These are phyloP conservation scores for Plebejus anna DNA, from an alignment of 2,888 invertebrate genomes.

Conservation along the genomic window DNA sequence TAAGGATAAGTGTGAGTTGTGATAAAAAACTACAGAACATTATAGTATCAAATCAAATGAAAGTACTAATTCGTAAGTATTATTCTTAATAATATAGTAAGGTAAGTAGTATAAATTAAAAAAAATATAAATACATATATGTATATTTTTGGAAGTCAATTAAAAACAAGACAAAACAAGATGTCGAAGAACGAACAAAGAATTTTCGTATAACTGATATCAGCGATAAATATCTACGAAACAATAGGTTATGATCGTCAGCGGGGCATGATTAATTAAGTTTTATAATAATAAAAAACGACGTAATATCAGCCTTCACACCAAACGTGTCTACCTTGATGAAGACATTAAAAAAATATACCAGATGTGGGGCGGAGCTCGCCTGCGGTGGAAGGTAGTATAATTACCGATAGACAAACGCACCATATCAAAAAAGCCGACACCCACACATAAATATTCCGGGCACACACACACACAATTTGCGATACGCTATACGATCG, in stretches of 20 bases:
- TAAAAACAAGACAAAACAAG: slow-evolving; percentile 2
- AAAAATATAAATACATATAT: no score
- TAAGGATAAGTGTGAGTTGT: no score
- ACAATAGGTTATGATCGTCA: slow-evolving; percentile 23
- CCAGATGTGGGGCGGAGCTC: slow-evolving; percentile 44
- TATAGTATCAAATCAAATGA: no score
- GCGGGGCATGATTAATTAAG: slow-evolving; percentile 26
- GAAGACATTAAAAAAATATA: slow-evolving; percentile 49
- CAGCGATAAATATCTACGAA: slow-evolving; percentile 15
- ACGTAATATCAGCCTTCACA: slow-evolving; percentile 24
- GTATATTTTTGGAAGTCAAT: not conserved
- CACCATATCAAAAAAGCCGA: slow-evolving; percentile 72
- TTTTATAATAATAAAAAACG: slow-evolving; percentile 25
- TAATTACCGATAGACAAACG: slow-evolving; percentile 75
- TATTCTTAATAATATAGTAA: no score
- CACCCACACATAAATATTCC: slow-evolving; percentile 50
- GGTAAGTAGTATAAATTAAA: no score
- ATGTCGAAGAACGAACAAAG: not conserved
- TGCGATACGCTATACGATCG: slow-evolving; percentile 40
- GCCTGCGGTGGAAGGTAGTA: slow-evolving; percentile 72
- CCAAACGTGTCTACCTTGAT: slow-evolving; percentile 45
- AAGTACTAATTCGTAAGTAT: no score
- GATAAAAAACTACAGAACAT: no score
- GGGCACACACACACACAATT: slow-evolving; percentile 31
- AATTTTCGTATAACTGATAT: not conserved